Base-by-base conservation (phyloP, 1,140 invertebrate genomes). In the Trichoplusia ni region DNA sequence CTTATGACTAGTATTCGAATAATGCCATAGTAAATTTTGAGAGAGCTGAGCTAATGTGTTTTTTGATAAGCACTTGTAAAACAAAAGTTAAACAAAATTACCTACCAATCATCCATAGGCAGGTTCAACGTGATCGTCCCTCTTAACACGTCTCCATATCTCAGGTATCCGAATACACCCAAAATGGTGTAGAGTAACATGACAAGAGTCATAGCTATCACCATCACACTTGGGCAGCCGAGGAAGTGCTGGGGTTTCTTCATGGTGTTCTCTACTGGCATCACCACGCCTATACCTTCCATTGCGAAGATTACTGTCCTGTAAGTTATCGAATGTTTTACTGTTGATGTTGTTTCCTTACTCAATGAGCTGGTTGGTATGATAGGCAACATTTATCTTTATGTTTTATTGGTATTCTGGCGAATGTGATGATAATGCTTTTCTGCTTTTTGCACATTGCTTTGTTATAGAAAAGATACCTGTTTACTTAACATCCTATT, bases 251-350 rank as follows among this genome's bases (percentile, higher is more conserved):
- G 85, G 0, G 96, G 96, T 58, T 94, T 94, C 66, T 92, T 92
- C 97, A 98, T 98, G 0, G 94, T 94, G 78, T 98, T 97, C 86
- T 98, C 96, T 23, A 98, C 93, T 0, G 97, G 97, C 92, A 98
- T 94, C 25, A 98, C 95, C 21, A 94, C 94, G 53, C 95, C 95
- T 69, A 96, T 96, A 9, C 94, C 95, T 86, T 96, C 95, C 92
- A 96, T 96, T 25, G 95, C 95, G 74, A 96, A 96, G 56, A 96
- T 93, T 0, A 96, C 94, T 31, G 95, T 96, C 40, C 93, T 92
- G 69, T 77, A 62, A 82, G n/a, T 75, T 56, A 23, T 11, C 1
- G 21, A 18, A 23, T 44, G 11, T 33, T 44, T 19, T 21, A n/a
- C n/a, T n/a, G n/a, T n/a, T n/a, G n/a, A n/a, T n/a, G n/a, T n/a